A percentile compares a stretch with the other conserved stretches of the same genome.
phyloP scores from a whole-genome alignment of 2,888 invertebrate species.

The Miltochrista miniata region DNA sequence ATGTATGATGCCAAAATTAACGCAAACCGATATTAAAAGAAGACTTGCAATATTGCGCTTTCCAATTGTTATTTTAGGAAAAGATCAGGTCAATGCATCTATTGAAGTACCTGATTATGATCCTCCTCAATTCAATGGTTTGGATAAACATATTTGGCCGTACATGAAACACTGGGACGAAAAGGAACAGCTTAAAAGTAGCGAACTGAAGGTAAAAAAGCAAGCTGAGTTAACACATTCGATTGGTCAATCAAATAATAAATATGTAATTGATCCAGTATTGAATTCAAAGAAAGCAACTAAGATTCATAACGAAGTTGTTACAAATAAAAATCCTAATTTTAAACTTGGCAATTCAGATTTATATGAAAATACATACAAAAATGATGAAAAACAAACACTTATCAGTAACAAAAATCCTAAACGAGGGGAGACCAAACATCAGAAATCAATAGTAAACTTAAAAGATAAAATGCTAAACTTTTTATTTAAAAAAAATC shows the following conservation, averaged over 20 bases:
- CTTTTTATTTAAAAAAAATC: constrained; percentile 54
- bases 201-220: neutral
- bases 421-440: constrained; percentile 25
- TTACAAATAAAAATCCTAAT: neutral
- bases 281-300: neutral
- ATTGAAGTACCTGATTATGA: constrained; percentile 46
- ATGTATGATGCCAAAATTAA: constrained; percentile 44
- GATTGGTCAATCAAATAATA: neutral
- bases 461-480: constrained; percentile 63
- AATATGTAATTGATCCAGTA: neutral
- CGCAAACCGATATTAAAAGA: constrained; percentile 58
- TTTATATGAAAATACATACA: constrained; percentile 6
- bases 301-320: constrained; percentile 1
- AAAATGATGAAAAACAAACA: constrained; percentile 18
- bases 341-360: constrained; percentile 1
- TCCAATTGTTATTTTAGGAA: constrained; percentile 62
- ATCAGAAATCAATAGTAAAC: constrained; percentile 48
- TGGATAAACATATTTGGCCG: constrained; percentile 67
- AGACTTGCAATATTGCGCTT: constrained; percentile 54
- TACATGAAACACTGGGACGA: constrained; percentile 64
- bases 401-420: constrained; percentile 19
- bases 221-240: neutral
- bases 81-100: constrained; percentile 58
- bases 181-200: neutral
- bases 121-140: constrained; percentile 57